phyloP scores from a whole-genome alignment of 2,888 invertebrate genomes.

The Cephonodes hylas region DNA sequence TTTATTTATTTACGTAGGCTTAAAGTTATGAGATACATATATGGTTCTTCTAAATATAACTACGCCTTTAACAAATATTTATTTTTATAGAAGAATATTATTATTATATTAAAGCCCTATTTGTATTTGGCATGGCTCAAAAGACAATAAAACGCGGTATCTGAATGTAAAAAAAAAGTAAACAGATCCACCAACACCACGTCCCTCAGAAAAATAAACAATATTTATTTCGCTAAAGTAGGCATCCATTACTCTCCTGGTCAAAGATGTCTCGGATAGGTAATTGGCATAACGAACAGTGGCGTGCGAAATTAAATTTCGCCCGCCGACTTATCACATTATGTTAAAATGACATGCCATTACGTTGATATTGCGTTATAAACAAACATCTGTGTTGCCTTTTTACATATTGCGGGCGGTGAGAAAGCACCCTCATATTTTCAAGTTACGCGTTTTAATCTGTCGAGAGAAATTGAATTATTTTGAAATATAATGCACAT shows the following conservation, averaged over 20 bases:
- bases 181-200: too few species aligned
- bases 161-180: too few species aligned
- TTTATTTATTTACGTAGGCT: too few species aligned
- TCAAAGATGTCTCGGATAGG: constrained; percentile 9
- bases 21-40: too few species aligned
- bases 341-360: constrained; percentile 11
- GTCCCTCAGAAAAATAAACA: not conserved
- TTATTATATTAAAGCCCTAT: too few species aligned
- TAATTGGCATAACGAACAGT: constrained; percentile 21
- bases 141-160: too few species aligned
- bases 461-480: not conserved
- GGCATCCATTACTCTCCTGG: not conserved
- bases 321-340: constrained; percentile 22
- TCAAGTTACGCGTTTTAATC: not conserved
- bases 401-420: not conserved
- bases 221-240: not conserved
- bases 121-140: too few species aligned
- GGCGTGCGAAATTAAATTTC: constrained; percentile 25
- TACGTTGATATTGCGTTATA: not conserved
- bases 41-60: too few species aligned
- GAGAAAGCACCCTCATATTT: not conserved
- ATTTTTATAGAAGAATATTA: too few species aligned
- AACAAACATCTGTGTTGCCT: constrained; percentile 4
- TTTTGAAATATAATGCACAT: too few species aligned
- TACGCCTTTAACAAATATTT: too few species aligned